These are phyloP conservation scores for Bathynomus jamesi DNA, from an alignment of 1,140 invertebrate genomes.

Conservation along the genomic window DNA sequence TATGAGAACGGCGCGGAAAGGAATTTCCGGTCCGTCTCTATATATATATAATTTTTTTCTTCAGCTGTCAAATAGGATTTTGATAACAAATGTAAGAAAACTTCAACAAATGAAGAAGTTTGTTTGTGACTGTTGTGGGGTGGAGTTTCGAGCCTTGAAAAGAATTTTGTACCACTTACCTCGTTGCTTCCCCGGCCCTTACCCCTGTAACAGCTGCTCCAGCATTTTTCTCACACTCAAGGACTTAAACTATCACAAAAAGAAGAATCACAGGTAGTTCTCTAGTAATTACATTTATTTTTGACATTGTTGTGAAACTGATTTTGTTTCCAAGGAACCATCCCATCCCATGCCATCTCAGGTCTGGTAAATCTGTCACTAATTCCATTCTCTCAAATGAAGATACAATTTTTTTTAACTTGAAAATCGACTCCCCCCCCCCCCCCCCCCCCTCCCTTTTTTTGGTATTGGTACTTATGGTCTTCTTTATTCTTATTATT, in stretches of 20 bases:
- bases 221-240: slow-evolving; percentile 26
- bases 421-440: too few relatives aligned
- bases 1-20: too few relatives aligned
- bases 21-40: too few relatives aligned
- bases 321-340: neutral
- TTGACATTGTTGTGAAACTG: neutral
- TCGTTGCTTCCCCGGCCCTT: slow-evolving; percentile 36
- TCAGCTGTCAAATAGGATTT: neutral
- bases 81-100: neutral
- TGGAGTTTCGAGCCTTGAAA: slow-evolving; percentile 37
- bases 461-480: too few relatives aligned
- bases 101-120: slow-evolving; percentile 36
- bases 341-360: too few relatives aligned
- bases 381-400: too few relatives aligned
- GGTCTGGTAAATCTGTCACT: too few relatives aligned
- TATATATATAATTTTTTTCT: neutral
- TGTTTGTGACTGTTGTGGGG: slow-evolving; percentile 36
- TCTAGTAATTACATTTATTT: neutral
- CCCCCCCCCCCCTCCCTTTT: too few relatives aligned
- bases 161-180: slow-evolving; percentile 38
- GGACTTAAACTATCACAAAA: slow-evolving; percentile 39
- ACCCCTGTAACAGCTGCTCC: slow-evolving; percentile 37
- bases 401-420: too few relatives aligned
- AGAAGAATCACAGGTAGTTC: slow-evolving; percentile 37
- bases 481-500: neutral